A percentile compares a stretch with the other conserved stretches of the same genome.
Evolutionary conservation across 2,113 vertebrate species (phyloP).

Genomic region (Coregonus clupeaformis): DNA sequence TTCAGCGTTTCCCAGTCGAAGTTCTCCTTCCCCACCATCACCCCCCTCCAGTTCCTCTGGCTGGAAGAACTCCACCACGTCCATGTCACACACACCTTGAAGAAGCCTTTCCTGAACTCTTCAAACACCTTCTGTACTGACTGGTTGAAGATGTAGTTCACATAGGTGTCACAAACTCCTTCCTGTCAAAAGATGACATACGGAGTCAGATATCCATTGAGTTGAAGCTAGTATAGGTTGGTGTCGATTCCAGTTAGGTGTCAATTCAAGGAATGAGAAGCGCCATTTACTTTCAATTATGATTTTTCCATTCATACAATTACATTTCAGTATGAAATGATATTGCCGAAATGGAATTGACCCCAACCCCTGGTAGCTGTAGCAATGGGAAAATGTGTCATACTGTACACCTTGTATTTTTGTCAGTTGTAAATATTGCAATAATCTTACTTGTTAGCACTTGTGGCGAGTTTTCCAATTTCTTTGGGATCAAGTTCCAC

Average conservation of each 20-base stretch:
- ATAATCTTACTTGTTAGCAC: slow-evolving; percentile 63
- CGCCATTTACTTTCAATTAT: too few species aligned
- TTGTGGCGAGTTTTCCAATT: slow-evolving; percentile 56
- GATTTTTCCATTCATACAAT: too few species aligned
- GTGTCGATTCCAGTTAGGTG: too few species aligned
- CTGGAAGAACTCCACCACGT: slow-evolving; percentile 67
- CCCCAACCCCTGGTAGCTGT: too few species aligned
- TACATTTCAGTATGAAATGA: too few species aligned
- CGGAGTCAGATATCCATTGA: too few species aligned
- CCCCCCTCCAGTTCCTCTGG: slow-evolving; percentile 76
- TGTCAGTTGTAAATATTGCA: not conserved
- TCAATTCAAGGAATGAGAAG: too few species aligned
- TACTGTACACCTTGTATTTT: not conserved
- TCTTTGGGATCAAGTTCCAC: slow-evolving; percentile 64
- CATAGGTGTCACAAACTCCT: slow-evolving; percentile 71
- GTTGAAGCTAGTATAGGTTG: too few species aligned
- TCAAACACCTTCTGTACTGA: slow-evolving; percentile 73
- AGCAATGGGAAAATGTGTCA: not conserved
- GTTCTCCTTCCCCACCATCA: slow-evolving; percentile 69
- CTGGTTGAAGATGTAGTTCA: slow-evolving; percentile 74
- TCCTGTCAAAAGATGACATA: slow-evolving; percentile 54
- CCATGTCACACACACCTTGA: slow-evolving; percentile 67
- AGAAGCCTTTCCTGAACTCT: slow-evolving; percentile 81
- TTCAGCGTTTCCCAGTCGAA: slow-evolving; percentile 76
- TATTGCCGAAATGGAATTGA: not conserved